Evolutionary conservation across 2,888 invertebrate species (phyloP).

Genomic region (Xestobium rufovillosum): DNA sequence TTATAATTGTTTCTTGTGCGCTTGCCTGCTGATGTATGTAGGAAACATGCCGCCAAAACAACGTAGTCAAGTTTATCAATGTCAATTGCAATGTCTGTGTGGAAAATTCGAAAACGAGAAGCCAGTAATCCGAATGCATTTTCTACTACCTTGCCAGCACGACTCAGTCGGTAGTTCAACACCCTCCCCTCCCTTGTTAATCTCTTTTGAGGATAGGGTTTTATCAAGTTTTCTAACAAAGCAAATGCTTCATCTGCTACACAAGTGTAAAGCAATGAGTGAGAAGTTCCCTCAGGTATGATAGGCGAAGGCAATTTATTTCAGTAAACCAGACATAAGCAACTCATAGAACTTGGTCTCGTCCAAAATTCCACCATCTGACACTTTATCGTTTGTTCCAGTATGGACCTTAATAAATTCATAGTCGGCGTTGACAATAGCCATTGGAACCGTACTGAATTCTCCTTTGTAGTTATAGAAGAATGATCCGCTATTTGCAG

Average conservation of each 20-base stretch:
- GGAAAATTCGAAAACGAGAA: conserved; percentile 10
- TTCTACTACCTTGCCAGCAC: conserved; percentile 9
- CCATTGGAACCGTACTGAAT: conserved; percentile 21
- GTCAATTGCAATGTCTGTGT: conserved; percentile 14
- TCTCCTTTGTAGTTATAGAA: conserved; percentile 23
- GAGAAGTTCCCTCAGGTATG: neutral
- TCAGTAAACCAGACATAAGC: conserved; percentile 1
- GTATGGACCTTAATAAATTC: conserved; percentile 25
- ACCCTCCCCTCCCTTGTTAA: conserved; percentile 8
- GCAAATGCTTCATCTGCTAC: conserved; percentile 18
- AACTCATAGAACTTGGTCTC: conserved; percentile 17
- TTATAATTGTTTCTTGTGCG: too few species aligned
- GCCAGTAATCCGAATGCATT: conserved; percentile 10
- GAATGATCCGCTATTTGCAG: conserved; percentile 18
- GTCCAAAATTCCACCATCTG: conserved; percentile 21
- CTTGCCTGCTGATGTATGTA: too few species aligned
- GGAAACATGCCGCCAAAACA: too few species aligned
- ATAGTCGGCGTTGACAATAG: conserved; percentile 24
- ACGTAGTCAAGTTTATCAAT: too few species aligned
- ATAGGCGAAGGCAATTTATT: neutral
- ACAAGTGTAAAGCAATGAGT: conserved; percentile 6
- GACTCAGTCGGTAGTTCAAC: conserved; percentile 7
- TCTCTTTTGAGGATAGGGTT: conserved; percentile 13
- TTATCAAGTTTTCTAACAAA: conserved; percentile 8
- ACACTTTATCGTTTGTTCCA: conserved; percentile 24